Evolutionary conservation across 2,797 vertebrate genomes (phyloP), one percentile per base, ranked within the genome.

Genomic region (Coendou prehensilis): DNA sequence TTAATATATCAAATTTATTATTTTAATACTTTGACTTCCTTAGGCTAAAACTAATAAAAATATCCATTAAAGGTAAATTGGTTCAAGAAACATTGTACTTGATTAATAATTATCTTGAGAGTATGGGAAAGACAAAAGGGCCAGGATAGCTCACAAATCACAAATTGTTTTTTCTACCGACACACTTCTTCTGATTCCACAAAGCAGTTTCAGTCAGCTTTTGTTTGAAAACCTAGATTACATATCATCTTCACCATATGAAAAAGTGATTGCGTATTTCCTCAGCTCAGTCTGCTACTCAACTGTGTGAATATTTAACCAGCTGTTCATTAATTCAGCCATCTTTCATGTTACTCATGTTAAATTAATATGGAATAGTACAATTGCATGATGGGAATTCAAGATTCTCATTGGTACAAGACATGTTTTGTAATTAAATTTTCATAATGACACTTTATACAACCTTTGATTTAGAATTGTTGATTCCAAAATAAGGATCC

Each of bases 281-380:
- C 67, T 87, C 63, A 76, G 11, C 67, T 90, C 52, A 96, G 45
- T 50, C 47, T 76, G 18, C 14, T 30, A 23, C 28, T 76, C 86
- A 84, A 61, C 85, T 61, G 30, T 67, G 13, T 93, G 75, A 91
- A 96, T 13, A 76, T 87, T 89, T 96, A 87, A 88, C 41, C 80
- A 96, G 59, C 86, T 96, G 80, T 61, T 83, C 15, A 84, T 73
- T 56, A 86, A 56, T 95, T 82, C 33, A 79, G 15, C 64, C 14
- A 61, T 94, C 11, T 71, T 95, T 67, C 28, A 80, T 69, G 67
- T 95, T 61, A 50, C n/a, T 88, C 30, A 69, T 59, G 69, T 52
- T 89, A 64, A 94, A 15, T 80, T 64, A 73, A 37, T 71, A 47
- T 71, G 37, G 17, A 95, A 76, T 47, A 69, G 54, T 23, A 2